A percentile compares a stretch with the other conserved stretches of the same genome.
Evolutionary conservation across 30 jellyfish, hydroid and myxozoan genomes (phyloP).

Genomic region (Morbakka virulenta): DNA sequence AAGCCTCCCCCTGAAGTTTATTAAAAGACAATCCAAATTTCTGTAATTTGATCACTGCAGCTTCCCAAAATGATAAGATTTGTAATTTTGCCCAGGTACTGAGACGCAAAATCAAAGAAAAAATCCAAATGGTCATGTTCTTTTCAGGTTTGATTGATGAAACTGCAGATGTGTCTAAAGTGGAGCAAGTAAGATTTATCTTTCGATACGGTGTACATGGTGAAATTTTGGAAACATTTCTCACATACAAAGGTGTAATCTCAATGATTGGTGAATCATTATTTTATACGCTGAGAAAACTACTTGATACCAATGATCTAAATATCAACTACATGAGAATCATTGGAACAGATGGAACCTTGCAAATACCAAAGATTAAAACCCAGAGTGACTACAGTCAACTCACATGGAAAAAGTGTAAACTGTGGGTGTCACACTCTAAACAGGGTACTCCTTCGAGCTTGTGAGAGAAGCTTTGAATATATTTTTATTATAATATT

Average conservation of each 20-base stretch:
- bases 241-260: background rate
- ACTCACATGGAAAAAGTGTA: background rate
- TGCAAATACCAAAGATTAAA: background rate
- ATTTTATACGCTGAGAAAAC: background rate
- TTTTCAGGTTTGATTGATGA: constrained; percentile 28
- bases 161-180: constrained; percentile 32
- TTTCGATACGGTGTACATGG: background rate
- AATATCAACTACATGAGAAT: background rate
- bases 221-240: constrained; percentile 1
- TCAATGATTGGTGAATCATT: constrained; percentile 1
- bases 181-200: constrained; percentile 9
- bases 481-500: too few relatives aligned
- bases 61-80: constrained; percentile 24
- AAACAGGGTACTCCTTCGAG: background rate
- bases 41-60: background rate
- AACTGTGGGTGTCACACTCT: background rate
- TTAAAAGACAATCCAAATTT: background rate
- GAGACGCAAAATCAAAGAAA: constrained; percentile 12
- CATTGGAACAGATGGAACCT: background rate
- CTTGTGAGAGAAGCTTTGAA: background rate
- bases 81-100: constrained; percentile 13
- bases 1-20: background rate
- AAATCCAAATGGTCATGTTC: background rate
- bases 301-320: background rate
- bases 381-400: background rate